Conservation (phyloP, 2,888 invertebrate genomes). For the Linnaemya tessellans region DNA sequence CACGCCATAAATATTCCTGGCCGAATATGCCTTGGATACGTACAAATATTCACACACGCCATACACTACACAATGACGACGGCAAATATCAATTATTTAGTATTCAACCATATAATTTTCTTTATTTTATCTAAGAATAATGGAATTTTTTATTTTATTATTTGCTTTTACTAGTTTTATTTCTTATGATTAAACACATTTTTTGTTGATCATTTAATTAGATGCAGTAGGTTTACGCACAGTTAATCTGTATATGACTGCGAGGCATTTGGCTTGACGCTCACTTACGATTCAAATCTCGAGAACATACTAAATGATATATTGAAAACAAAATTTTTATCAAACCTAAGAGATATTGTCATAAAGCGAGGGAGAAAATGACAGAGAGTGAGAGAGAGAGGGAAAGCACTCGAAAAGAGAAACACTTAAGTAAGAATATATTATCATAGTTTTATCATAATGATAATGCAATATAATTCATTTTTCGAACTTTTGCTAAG, state of each 20-base stretch:
- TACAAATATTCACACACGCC: no score
- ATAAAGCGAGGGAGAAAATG: not conserved
- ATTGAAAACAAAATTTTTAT: not conserved
- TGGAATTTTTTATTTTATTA: no score
- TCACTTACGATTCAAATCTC: constrained; percentile 34
- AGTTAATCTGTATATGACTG: not conserved
- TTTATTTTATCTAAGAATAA: no score
- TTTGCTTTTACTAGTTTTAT: not conserved
- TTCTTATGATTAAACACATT: not conserved
- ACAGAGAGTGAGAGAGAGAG: not conserved
- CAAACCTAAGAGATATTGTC: not conserved
- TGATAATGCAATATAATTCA: constrained; percentile 25
- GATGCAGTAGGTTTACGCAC: not conserved
- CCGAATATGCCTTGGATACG: no score
- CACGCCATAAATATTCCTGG: no score
- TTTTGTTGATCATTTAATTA: not conserved
- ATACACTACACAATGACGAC: no score
- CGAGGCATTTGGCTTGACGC: not conserved
- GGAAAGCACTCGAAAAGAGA: not conserved
- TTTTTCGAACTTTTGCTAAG: not conserved
- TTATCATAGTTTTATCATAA: constrained; percentile 39
- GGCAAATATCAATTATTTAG: no score
- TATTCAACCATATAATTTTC: no score
- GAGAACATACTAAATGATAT: constrained; percentile 42
- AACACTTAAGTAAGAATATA: not conserved